A percentile compares a stretch with the other conserved stretches of the same genome.
These are phyloP conservation scores for Dione vanillae DNA, from an alignment of 2,888 invertebrate species.

Conservation along the genomic window DNA sequence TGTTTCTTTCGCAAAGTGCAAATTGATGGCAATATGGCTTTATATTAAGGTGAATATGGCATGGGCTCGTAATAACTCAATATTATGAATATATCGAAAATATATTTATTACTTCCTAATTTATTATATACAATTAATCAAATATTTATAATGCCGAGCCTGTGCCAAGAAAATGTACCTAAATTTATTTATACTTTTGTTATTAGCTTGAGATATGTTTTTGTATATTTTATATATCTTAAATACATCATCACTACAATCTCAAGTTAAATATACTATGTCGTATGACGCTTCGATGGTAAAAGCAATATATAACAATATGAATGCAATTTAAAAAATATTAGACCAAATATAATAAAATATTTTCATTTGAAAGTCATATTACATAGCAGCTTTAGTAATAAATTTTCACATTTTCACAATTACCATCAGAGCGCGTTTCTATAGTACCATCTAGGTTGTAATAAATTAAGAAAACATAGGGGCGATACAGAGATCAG, in stretches of 20 bases:
- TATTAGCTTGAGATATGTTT: slow-evolving; percentile 44
- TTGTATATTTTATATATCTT: slow-evolving; percentile 7
- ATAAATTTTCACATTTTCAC: slow-evolving; percentile 21
- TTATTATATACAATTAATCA: not conserved
- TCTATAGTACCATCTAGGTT: slow-evolving; percentile 27
- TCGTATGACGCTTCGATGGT: slow-evolving; percentile 40
- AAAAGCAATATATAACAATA: slow-evolving; percentile 8
- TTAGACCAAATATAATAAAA: not conserved
- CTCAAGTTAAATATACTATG: slow-evolving; percentile 30
- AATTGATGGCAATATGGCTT: slow-evolving; percentile 40
- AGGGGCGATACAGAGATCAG: slow-evolving; percentile 52
- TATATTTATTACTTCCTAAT: not conserved
- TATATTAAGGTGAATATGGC: slow-evolving; percentile 32
- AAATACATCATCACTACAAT: slow-evolving; percentile 17
- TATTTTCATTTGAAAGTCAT: slow-evolving; percentile 42
- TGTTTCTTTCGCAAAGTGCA: slow-evolving; percentile 22
- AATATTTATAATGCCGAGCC: slow-evolving; percentile 19
- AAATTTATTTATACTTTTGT: slow-evolving; percentile 24
- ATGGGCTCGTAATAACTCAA: slow-evolving; percentile 27
- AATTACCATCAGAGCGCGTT: slow-evolving; percentile 38
- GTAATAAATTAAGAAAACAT: slow-evolving; percentile 32
- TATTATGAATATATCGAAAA: not conserved
- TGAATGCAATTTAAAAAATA: not conserved
- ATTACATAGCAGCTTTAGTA: slow-evolving; percentile 30
- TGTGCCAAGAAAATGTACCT: slow-evolving; percentile 20